These are phyloP conservation scores for Carpatolechia fugitivella DNA, from an alignment of 2,888 invertebrate species.

Conservation along the genomic window DNA sequence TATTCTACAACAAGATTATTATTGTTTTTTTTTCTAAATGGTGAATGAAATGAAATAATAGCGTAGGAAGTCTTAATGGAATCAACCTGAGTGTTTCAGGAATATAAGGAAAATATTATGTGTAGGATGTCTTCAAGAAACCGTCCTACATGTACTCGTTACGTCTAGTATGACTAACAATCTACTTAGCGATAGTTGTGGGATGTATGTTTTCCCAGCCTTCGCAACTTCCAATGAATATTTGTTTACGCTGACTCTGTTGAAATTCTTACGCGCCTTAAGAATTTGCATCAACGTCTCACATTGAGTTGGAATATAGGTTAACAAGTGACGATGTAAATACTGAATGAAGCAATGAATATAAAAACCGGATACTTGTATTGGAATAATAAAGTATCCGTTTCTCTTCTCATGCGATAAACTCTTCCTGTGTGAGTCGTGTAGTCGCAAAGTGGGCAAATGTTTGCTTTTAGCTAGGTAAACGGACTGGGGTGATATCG, in stretches of 20 bases:
- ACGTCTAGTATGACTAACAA: slow-evolving; percentile 21
- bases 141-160: neutral
- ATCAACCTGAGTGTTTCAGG: too few species aligned
- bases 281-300: slow-evolving; percentile 18
- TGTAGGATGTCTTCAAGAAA: neutral
- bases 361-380: too few species aligned
- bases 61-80: neutral
- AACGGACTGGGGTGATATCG: too few species aligned
- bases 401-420: too few species aligned
- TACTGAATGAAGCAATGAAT: too few species aligned
- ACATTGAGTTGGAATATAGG: neutral
- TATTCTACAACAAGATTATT: too few species aligned
- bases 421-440: slow-evolving; percentile 22
- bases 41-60: neutral
- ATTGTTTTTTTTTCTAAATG: too few species aligned
- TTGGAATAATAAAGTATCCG: too few species aligned
- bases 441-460: slow-evolving; percentile 44
- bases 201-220: slow-evolving; percentile 25
- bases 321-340: too few species aligned
- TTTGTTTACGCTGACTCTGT: slow-evolving; percentile 28
- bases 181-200: too few species aligned
- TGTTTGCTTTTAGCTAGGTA: slow-evolving; percentile 35
- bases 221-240: slow-evolving; percentile 22
- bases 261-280: slow-evolving; percentile 23
- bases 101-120: too few species aligned